Evolutionary conservation across 2,797 vertebrate species (phyloP).

Genomic region (Aplochiton taeniatus): DNA sequence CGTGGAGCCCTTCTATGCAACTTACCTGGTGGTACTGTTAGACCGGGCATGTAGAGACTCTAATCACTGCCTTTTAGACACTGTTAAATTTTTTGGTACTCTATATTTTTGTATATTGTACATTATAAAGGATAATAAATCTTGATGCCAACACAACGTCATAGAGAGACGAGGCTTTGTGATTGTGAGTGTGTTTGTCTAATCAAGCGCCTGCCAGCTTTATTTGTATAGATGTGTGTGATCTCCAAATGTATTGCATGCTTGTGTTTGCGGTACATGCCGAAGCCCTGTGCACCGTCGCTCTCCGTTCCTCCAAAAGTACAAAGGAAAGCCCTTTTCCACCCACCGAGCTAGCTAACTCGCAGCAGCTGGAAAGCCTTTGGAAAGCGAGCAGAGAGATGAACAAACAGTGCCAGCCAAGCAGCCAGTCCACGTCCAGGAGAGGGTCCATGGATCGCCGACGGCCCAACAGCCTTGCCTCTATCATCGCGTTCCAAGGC

Average conservation of each 20-base stretch:
- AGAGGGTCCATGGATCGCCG: constrained; percentile 64
- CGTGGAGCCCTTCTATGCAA: constrained; percentile 93
- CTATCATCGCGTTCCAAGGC: constrained; percentile 47
- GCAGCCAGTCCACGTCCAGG: constrained; percentile 61
- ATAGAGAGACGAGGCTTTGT: background rate
- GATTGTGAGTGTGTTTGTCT: background rate
- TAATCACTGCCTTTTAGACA: constrained; percentile 97
- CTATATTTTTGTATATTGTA: constrained; percentile 98
- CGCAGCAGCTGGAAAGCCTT: constrained; percentile 20
- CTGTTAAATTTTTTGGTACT: constrained; percentile 93
- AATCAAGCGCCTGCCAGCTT: background rate
- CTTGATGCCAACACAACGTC: constrained; percentile 72
- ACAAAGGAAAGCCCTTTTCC: background rate
- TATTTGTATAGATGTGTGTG: background rate
- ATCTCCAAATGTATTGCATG: background rate
- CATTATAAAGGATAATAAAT: constrained; percentile 91
- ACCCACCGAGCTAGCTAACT: constrained; percentile 43
- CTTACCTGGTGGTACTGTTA: constrained; percentile 84
- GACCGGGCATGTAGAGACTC: constrained; percentile 88
- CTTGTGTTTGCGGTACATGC: background rate
- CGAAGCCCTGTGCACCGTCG: too few species aligned
- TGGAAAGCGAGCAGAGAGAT: constrained; percentile 38
- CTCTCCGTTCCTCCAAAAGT: background rate
- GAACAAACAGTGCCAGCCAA: constrained; percentile 51
- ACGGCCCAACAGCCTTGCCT: constrained; percentile 43